These are phyloP conservation scores for Microplitis deprimator DNA, from an alignment of 2,888 invertebrate genomes.

Conservation along the genomic window DNA sequence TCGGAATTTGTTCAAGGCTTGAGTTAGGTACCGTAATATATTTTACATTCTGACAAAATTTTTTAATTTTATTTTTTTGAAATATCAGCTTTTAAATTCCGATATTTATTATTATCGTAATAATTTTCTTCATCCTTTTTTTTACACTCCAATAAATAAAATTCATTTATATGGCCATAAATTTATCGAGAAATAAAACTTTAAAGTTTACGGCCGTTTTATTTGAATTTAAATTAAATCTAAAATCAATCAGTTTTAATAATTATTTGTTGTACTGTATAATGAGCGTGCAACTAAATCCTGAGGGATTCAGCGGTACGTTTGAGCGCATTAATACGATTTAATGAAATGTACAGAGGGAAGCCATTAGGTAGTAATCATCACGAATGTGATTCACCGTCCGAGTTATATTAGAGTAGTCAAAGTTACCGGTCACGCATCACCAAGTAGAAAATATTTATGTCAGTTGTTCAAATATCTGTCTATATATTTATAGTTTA, in stretches of 20 bases:
- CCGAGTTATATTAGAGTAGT: background rate
- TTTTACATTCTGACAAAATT: background rate
- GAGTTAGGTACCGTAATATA: background rate
- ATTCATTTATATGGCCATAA: background rate
- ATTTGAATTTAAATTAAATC: background rate
- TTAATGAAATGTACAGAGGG: background rate
- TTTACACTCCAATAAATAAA: background rate
- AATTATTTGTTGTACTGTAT: background rate
- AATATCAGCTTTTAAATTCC: background rate
- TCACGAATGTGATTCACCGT: background rate
- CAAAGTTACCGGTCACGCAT: background rate
- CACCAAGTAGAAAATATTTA: background rate
- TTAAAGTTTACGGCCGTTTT: no score
- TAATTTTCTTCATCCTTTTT: background rate
- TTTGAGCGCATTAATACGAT: background rate
- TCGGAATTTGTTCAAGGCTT: background rate
- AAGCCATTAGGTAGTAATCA: background rate
- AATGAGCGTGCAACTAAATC: background rate
- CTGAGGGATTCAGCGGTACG: background rate
- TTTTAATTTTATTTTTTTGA: background rate
- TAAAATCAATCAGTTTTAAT: background rate
- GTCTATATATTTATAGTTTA: no score
- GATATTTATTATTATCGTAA: background rate
- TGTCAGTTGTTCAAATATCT: background rate
- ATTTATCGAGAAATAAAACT: background rate